Percentiles rank a stretch among this genome's conserved stretches.
phyloP scores from a whole-genome alignment of 2,797 vertebrate species.

The Adrianichthys oophorus region DNA sequence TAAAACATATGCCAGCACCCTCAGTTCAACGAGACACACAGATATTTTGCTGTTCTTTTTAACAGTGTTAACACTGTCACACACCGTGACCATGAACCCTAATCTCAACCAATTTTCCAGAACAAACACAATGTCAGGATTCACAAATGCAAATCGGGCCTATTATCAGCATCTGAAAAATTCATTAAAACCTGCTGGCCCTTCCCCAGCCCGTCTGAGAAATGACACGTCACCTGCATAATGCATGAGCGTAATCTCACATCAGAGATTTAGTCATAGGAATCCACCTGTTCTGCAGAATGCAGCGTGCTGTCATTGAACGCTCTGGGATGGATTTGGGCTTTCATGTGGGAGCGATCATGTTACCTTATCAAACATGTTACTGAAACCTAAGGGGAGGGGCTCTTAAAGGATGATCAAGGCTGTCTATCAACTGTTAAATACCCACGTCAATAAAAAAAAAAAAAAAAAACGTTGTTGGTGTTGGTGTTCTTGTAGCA shows the following conservation, averaged over 20 bases:
- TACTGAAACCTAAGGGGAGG: slow-evolving; percentile 16
- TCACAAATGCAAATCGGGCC: slow-evolving; percentile 55
- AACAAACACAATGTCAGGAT: slow-evolving; percentile 64
- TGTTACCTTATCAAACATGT: slow-evolving; percentile 70
- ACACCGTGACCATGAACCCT: slow-evolving; percentile 46
- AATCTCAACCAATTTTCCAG: slow-evolving; percentile 65
- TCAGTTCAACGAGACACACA: slow-evolving; percentile 13
- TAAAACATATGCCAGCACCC: slow-evolving; percentile 33
- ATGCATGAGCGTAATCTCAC: slow-evolving; percentile 60
- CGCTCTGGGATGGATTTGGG: slow-evolving; percentile 51
- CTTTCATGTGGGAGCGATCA: slow-evolving; percentile 50
- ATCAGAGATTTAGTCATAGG: slow-evolving; percentile 48
- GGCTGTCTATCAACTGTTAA: too few relatives aligned
- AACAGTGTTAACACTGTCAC: slow-evolving; percentile 43
- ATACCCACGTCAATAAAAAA: too few relatives aligned
- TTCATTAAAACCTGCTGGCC: slow-evolving; percentile 51
- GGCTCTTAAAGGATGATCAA: too few relatives aligned
- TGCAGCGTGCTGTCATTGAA: slow-evolving; percentile 38
- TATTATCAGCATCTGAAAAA: slow-evolving; percentile 64
- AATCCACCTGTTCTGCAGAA: slow-evolving; percentile 53
- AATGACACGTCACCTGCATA: slow-evolving; percentile 64
- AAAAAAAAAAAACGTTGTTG: too few relatives aligned
- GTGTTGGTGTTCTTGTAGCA: too few relatives aligned
- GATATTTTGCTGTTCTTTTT: slow-evolving; percentile 30
- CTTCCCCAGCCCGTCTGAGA: slow-evolving; percentile 45